Conservation (phyloP, 2,797 vertebrate species). For the Acrocephalus scirpaceus region DNA sequence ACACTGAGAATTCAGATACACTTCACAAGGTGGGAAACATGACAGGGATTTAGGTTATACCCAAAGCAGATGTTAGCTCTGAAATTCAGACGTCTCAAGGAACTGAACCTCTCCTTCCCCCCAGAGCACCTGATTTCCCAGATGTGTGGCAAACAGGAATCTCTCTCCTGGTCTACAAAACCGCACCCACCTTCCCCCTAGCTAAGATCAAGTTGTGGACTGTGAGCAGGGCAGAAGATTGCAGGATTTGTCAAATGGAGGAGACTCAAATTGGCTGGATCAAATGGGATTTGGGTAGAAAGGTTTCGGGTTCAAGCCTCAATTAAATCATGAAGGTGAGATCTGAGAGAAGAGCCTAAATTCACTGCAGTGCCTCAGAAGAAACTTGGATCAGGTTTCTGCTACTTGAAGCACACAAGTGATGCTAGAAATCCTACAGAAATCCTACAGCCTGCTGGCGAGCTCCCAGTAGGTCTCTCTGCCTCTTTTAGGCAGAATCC, state of each 20-base stretch:
- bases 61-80: background rate
- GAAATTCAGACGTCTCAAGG: background rate
- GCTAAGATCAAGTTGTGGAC: background rate
- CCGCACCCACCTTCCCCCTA: background rate
- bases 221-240: background rate
- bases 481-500: background rate
- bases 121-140: background rate
- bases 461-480: background rate
- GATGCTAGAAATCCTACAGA: background rate
- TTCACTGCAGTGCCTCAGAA: background rate
- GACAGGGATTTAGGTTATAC: background rate
- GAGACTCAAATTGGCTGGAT: background rate
- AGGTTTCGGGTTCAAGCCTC: conserved; percentile 5
- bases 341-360: background rate
- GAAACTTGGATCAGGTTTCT: background rate
- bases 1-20: background rate
- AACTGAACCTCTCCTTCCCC: background rate
- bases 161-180: background rate
- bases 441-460: background rate
- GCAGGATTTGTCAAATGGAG: background rate
- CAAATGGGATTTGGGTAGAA: background rate
- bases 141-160: background rate
- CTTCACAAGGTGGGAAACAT: background rate
- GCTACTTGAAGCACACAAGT: background rate
- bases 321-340: background rate